phyloP scores from a whole-genome alignment of 2,888 invertebrate species.

The Sepioteuthis lessoniana region DNA sequence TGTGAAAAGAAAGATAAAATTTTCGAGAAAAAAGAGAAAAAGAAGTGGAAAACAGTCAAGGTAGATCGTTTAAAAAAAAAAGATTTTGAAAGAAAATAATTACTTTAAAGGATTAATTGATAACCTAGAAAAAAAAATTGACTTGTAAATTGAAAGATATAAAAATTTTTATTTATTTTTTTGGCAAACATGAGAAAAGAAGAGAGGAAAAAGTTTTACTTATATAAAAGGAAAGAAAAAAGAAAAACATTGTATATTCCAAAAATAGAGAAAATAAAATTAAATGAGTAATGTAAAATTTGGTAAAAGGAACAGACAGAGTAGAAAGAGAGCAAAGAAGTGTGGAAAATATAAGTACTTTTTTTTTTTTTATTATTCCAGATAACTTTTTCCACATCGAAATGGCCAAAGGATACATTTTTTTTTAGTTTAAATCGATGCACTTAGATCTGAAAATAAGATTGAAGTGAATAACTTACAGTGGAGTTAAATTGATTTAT shows the following conservation, averaged over 20 bases:
- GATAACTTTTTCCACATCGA: background rate
- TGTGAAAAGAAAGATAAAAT: background rate
- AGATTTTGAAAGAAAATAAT: background rate
- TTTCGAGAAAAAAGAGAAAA: background rate
- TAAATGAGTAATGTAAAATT: background rate
- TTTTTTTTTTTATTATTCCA: background rate
- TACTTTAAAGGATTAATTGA: background rate
- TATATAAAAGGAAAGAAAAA: background rate
- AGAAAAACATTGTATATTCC: background rate
- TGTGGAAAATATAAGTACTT: background rate
- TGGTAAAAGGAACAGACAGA: background rate
- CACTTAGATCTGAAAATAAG: background rate
- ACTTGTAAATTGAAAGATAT: background rate
- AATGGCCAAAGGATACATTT: background rate
- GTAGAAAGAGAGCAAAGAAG: background rate
- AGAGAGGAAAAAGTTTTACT: background rate
- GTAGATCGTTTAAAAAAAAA: background rate
- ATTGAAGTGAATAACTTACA: background rate
- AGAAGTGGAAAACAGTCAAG: background rate
- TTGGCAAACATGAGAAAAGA: background rate
- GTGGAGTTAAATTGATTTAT: slow-evolving; percentile 18
- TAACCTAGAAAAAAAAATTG: background rate
- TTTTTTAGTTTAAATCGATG: background rate
- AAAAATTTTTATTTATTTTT: background rate
- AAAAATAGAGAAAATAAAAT: background rate